phyloP scores from a whole-genome alignment of 1,140 invertebrate genomes.

The Nebria ingens region DNA sequence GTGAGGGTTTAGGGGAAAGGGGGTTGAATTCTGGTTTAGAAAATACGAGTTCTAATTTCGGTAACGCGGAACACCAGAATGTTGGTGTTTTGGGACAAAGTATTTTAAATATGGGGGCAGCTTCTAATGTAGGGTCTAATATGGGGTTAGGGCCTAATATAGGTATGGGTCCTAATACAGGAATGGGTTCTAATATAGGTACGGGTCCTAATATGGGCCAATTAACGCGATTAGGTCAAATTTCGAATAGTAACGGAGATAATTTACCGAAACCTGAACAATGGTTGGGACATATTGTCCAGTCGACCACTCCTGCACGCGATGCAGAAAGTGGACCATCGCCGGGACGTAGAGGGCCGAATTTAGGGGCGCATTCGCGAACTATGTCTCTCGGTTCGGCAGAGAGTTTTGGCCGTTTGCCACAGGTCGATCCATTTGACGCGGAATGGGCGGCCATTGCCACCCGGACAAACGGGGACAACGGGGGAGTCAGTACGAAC shows the following conservation, averaged over 20 bases:
- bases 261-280: constrained; percentile 61
- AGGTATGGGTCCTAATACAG: constrained; percentile 23
- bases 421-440: constrained; percentile 64
- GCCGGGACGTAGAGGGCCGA: constrained; percentile 39
- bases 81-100: too few relatives aligned
- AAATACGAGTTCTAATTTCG: too few relatives aligned
- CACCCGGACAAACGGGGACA: constrained; percentile 23
- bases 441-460: constrained; percentile 67
- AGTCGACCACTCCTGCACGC: constrained; percentile 15
- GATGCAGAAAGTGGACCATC: constrained; percentile 34
- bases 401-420: constrained; percentile 27
- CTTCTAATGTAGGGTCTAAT: too few relatives aligned
- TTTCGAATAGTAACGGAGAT: constrained; percentile 25
- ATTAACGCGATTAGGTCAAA: constrained; percentile 24
- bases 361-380: constrained; percentile 50
- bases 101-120: too few relatives aligned
- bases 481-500: constrained; percentile 42
- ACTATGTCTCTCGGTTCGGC: constrained; percentile 47
- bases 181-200: constrained; percentile 34
- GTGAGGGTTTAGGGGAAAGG: too few relatives aligned
- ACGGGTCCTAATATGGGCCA: constrained; percentile 29
- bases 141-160: too few relatives aligned
- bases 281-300: constrained; percentile 53
- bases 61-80: too few relatives aligned
- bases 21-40: too few relatives aligned